Conservation (phyloP, 2,113 vertebrate species). For the Lophochroa leadbeateri region DNA sequence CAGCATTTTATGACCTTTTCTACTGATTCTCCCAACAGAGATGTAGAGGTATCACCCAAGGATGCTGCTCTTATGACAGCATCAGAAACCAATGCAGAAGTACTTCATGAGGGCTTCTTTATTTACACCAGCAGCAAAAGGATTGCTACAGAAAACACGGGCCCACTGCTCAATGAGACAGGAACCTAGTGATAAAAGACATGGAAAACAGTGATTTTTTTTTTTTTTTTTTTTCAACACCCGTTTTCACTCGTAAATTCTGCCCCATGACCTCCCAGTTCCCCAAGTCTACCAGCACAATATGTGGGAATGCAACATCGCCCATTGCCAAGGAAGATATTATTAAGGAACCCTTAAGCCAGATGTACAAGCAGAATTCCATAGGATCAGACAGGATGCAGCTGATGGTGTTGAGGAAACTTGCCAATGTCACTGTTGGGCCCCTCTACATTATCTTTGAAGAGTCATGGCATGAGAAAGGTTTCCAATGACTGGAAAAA, state of each 20-base stretch:
- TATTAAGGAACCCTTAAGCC: neutral
- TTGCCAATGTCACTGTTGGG: neutral
- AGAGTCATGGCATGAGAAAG: neutral
- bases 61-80: neutral
- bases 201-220: rapidly evolving
- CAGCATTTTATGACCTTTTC: neutral
- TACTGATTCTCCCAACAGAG: neutral
- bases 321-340: neutral
- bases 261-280: neutral
- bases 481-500: neutral
- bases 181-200: neutral
- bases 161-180: neutral
- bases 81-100: neutral
- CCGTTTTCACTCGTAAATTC: neutral
- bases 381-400: neutral
- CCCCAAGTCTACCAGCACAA: neutral
- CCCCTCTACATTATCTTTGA: neutral
- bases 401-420: neutral
- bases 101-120: neutral
- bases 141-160: neutral
- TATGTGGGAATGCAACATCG: neutral
- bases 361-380: neutral
- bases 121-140: neutral
- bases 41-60: neutral
- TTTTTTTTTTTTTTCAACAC: neutral